Base-by-base conservation (phyloP, 2,888 invertebrate genomes). In the Drosophila borealis region DNA sequence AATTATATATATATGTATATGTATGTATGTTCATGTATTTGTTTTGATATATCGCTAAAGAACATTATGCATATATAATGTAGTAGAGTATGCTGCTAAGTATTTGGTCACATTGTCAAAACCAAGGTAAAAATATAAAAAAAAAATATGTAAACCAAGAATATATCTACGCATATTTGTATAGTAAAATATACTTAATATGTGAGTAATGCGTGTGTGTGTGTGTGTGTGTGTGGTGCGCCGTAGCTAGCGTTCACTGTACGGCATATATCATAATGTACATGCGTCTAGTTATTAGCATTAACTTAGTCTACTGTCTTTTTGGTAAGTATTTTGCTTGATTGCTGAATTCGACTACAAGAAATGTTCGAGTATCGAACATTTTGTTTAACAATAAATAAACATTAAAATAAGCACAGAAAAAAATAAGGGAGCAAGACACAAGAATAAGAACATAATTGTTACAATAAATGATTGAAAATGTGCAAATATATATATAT, bases 241-340 rank as follows among this genome's bases (percentile, higher is more conserved):
- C 29, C 34, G 25, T 37, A 68, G 56, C 17, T 44, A 56, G 69
- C 13, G 11, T 39, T 34, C 56, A 71, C 70, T 71, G 60, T 71
- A 61, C 51, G 46, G 11, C 36, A 41, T n/a, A 41, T 10, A 29
- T 13, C 33, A 54, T 19, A n/a, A 17, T 39, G 14, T 39, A 9
- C 14, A 44, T 45, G 21, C 37, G 10, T 45, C 19, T 45, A 8
- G 39, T 4, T 14, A 64, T 68, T 55, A 74, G 64, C 65, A 56
- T 70, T 63, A 60, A 60, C 85, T 87, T 76, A 88, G 65, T 55
- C 78, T 88, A 81, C 70, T 88, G 89, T 86, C 89, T 88, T 88
- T 88, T 89, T 89, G 87, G 89, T 88, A 88, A 83, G 76, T 79
- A 88, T 78, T 80, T 68, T 69, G 59, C 60, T 44, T 77, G 62